Evolutionary conservation across 2,888 invertebrate species (phyloP).

Genomic region (Scaptomyza cyrtandrae): DNA sequence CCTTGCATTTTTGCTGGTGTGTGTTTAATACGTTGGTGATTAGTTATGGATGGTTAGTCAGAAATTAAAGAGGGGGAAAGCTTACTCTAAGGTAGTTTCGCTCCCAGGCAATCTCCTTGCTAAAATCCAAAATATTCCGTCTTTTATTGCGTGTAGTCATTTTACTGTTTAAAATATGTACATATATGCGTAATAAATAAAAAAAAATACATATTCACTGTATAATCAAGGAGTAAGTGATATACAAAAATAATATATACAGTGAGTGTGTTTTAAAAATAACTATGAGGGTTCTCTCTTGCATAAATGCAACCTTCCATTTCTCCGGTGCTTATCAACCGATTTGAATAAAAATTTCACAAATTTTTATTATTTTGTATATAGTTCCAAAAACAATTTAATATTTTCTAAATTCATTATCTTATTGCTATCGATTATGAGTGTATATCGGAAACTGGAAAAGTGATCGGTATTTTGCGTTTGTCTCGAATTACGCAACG

Average conservation of each 20-base stretch:
- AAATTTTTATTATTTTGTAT: no score
- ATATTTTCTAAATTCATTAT: no score
- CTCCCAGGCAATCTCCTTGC: conserved; percentile 35
- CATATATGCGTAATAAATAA: background rate
- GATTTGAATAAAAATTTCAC: no score
- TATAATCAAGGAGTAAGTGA: conserved; percentile 12
- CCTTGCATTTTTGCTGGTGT: conserved; percentile 38
- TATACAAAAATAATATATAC: background rate
- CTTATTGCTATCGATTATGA: no score
- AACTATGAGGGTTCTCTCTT: no score
- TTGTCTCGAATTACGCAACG: conserved; percentile 50
- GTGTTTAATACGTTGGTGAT: background rate
- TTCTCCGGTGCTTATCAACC: no score
- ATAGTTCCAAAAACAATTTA: no score
- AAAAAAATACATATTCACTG: background rate
- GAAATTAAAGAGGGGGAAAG: background rate
- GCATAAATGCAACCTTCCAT: no score
- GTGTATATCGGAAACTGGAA: no score
- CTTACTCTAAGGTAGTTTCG: conserved; percentile 39
- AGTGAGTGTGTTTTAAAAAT: no score
- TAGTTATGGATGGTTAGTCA: background rate
- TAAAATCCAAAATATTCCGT: conserved; percentile 15
- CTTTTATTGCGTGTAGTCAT: background rate
- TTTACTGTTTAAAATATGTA: background rate
- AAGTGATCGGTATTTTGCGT: conserved; percentile 7